Evolutionary conservation across 2,888 invertebrate genomes (phyloP).

Genomic region (Chelonus formosanus): DNA sequence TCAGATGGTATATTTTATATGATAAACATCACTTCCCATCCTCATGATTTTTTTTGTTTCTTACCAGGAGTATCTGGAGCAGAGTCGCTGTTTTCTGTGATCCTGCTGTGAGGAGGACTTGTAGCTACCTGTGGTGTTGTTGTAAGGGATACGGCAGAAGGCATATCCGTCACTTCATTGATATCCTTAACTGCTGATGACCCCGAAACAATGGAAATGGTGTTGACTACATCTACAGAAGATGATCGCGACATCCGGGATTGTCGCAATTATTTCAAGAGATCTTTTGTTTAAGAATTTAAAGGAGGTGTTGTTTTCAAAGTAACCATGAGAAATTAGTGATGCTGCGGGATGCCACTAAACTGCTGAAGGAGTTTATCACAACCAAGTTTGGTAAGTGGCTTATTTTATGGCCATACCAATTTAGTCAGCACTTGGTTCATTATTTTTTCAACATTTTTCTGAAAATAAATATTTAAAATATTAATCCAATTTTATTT

Average conservation of each 20-base stretch:
- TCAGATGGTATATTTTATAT: background rate
- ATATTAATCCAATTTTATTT: no score
- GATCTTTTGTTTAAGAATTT: no score
- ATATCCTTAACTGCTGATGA: slow-evolving; percentile 37
- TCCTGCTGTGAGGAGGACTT: slow-evolving; percentile 42
- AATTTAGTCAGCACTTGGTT: no score
- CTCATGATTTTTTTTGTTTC: background rate
- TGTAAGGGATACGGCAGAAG: slow-evolving; percentile 47
- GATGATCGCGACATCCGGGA: slow-evolving; percentile 47
- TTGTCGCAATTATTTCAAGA: slow-evolving; percentile 39
- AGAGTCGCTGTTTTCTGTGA: slow-evolving; percentile 50
- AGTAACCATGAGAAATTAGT: no score
- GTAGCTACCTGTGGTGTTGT: slow-evolving; percentile 42
- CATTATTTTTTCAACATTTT: no score
- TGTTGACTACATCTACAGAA: slow-evolving; percentile 30
- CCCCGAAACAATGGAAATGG: slow-evolving; percentile 39
- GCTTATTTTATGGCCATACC: no score
- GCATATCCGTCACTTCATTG: slow-evolving; percentile 36
- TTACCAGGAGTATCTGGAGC: slow-evolving; percentile 53
- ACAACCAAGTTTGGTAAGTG: no score
- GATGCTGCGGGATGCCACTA: no score
- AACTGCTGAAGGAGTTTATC: no score
- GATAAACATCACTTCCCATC: background rate
- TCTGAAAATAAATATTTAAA: no score
- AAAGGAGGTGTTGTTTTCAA: no score